These are phyloP conservation scores for Saccopteryx leptura DNA, from an alignment of 2,113 vertebrate genomes.

Conservation along the genomic window DNA sequence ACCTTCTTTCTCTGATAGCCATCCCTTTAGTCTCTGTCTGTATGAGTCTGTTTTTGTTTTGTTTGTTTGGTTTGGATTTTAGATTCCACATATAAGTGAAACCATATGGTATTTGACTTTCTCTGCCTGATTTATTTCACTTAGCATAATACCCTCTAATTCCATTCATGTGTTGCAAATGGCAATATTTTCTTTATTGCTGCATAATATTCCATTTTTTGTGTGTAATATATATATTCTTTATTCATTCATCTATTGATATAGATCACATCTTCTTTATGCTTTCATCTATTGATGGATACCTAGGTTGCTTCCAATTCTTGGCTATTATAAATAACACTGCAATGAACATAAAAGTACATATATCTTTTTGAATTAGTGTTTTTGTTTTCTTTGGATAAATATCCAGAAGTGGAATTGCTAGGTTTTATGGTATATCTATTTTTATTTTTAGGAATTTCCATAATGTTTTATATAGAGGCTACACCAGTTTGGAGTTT, in stretches of 20 bases:
- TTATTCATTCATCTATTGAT: too few species aligned
- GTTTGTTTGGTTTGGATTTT: not conserved
- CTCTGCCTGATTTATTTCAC: not conserved
- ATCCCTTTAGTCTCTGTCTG: not conserved
- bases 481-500: not conserved
- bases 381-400: not conserved
- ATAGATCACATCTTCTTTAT: not conserved
- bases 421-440: not conserved
- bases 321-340: not conserved
- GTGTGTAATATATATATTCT: too few species aligned
- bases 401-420: not conserved
- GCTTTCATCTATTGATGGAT: not conserved
- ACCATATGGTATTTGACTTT: not conserved
- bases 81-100: not conserved
- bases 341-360: not conserved
- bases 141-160: not conserved
- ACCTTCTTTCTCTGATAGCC: not conserved
- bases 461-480: not conserved
- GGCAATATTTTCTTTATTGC: not conserved
- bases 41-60: not conserved
- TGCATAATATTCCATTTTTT: not conserved
- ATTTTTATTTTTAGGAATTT: not conserved
- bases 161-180: not conserved
- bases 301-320: not conserved
- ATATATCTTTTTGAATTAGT: not conserved